Conservation (phyloP, 2,113 vertebrate species). For the Amazona vittata region DNA sequence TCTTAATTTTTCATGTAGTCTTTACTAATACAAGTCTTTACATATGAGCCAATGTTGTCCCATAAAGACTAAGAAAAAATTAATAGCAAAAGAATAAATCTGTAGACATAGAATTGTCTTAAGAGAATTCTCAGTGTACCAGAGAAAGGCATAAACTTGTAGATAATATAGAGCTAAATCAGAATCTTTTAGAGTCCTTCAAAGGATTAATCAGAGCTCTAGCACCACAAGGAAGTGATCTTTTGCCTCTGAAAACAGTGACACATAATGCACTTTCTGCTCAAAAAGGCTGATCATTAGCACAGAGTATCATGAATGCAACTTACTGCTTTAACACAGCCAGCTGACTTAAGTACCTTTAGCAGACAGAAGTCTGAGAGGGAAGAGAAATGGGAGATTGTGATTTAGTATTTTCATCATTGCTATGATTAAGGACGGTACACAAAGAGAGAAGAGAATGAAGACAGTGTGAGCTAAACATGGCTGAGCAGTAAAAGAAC, state of each 20-base stretch:
- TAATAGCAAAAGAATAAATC: not conserved
- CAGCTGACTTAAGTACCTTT: not conserved
- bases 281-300: not conserved
- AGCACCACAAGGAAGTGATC: not conserved
- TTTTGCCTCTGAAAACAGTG: not conserved
- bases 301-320: not conserved
- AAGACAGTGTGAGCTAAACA: not conserved
- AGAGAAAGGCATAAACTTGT: not conserved
- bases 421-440: not conserved
- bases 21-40: not conserved
- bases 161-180: not conserved
- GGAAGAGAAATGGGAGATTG: not conserved
- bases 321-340: not conserved
- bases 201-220: not conserved
- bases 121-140: not conserved
- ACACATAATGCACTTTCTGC: not conserved
- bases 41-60: not conserved
- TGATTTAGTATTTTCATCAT: not conserved
- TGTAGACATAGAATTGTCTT: not conserved
- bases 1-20: not conserved
- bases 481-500: not conserved
- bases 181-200: not conserved
- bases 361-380: not conserved
- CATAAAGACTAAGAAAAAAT: not conserved
- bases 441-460: not conserved